These are phyloP conservation scores for Antheraea mylitta DNA, from an alignment of 1,140 invertebrate genomes.

Conservation along the genomic window DNA sequence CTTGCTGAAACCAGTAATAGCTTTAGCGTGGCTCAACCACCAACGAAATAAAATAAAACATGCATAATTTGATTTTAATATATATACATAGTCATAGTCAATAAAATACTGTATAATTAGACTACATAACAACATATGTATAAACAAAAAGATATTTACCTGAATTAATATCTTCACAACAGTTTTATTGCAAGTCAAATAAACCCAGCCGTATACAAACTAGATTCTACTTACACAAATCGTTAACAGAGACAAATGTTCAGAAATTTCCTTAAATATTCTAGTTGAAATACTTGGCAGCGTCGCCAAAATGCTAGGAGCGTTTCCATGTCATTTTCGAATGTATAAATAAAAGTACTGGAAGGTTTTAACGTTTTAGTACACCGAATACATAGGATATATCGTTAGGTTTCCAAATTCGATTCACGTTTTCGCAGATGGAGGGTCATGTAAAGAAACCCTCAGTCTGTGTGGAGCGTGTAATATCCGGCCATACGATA, in stretches of 20 bases:
- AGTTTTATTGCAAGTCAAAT: background rate
- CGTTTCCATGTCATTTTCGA: background rate
- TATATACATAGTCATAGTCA: no score
- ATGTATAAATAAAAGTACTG: background rate
- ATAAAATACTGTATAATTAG: no score
- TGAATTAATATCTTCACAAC: no score
- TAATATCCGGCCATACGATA: background rate
- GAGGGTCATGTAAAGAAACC: background rate
- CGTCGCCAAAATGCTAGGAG: conserved; percentile 1
- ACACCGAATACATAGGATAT: background rate
- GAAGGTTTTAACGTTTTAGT: background rate
- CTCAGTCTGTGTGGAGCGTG: background rate
- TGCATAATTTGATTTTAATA: no score
- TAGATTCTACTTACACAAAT: background rate
- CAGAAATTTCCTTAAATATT: background rate
- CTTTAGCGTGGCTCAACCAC: no score
- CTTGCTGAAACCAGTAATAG: no score
- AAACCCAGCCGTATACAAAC: background rate
- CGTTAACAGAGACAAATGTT: conserved; percentile 1
- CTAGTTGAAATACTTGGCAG: conserved; percentile 1
- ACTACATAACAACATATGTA: no score
- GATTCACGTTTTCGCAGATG: background rate
- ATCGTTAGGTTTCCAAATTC: background rate
- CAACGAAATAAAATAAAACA: no score
- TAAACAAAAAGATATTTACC: no score